These are phyloP conservation scores for Chorisops tibialis DNA, from an alignment of 2,888 invertebrate species.

Conservation along the genomic window DNA sequence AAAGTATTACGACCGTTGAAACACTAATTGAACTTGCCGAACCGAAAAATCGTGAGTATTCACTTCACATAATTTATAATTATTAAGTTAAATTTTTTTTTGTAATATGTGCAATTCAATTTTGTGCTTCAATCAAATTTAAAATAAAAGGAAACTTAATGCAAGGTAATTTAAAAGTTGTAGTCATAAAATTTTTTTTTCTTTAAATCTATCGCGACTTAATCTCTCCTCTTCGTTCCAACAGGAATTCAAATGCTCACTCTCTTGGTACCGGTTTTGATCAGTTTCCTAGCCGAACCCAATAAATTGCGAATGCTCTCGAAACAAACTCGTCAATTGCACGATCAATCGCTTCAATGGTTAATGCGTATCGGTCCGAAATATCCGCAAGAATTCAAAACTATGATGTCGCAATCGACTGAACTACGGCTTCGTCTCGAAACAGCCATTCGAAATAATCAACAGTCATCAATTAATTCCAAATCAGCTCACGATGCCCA, in stretches of 20 bases:
- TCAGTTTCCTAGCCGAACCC: slow-evolving; percentile 76
- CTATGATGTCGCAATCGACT: slow-evolving; percentile 79
- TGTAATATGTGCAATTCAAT: background rate
- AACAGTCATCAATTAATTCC: slow-evolving; percentile 56
- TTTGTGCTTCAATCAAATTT: too few relatives aligned
- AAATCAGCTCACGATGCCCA: slow-evolving; percentile 54
- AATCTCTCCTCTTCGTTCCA: background rate
- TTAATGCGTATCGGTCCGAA: slow-evolving; percentile 89
- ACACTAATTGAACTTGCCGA: slow-evolving; percentile 70
- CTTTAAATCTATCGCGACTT: background rate
- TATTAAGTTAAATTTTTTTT: background rate
- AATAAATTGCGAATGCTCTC: slow-evolving; percentile 59
- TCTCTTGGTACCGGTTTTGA: slow-evolving; percentile 84
- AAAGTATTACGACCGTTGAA: slow-evolving; percentile 72
- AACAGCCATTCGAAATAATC: slow-evolving; percentile 74
- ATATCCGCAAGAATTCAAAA: slow-evolving; percentile 91
- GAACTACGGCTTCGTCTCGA: slow-evolving; percentile 80
- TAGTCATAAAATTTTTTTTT: background rate
- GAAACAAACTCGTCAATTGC: slow-evolving; percentile 67
- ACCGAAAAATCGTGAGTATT: slow-evolving; percentile 70
- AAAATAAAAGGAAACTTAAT: slow-evolving; percentile 59
- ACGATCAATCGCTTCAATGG: slow-evolving; percentile 86
- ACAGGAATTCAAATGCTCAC: slow-evolving; percentile 86
- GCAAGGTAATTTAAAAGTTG: slow-evolving; percentile 55
- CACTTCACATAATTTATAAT: background rate